Evolutionary conservation across 1,140 invertebrate species (phyloP), one percentile per base, ranked within the genome.

Genomic region (Drosophila neocordata): DNA sequence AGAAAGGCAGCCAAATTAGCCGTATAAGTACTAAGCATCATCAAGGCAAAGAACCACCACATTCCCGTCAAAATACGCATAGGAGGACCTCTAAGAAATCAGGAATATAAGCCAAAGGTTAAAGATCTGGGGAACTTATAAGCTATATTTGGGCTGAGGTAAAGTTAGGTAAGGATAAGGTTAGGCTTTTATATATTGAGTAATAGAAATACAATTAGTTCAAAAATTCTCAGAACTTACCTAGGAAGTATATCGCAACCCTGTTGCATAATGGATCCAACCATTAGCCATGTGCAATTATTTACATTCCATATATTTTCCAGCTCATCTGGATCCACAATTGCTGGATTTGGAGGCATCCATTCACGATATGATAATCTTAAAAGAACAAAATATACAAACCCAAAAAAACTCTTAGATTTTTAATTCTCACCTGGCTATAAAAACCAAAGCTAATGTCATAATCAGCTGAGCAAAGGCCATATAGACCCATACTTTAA

Each of bases 21-120:
- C 0, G 98, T 99, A 90, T 99, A 99, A 0, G 97, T 98, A 3
- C 97, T 97, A 20, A 97, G 97, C 92, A 99, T 97, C 77, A 99
- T 99, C 18, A 99, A 92, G 0, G 97, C 96, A 89, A 99, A 99
- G 89, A 99, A 98, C 97, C 97, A 99, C 97, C 98, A 99, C 93
- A 97, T 96, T 0, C 95, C 96, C 0, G 95, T 95, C 0, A 96
- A 93, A 92, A 97, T 95, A 8, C 97, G 92, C 15, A 96, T 97
- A 1, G 96, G 96, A 22, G 96, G 94, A n/a, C 96, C 96, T 89
- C 96, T 96, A 5, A 4, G 1, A 2, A 31, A 31, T 31, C 7
- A 38, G 3, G 3, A 12, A 12, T 1, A 24, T 35, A 38, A 35
- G 7, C 15, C 51, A 1, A 4, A 13, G 0, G 31, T n/a, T 52